These are phyloP conservation scores for Patella caerulea DNA, from an alignment of 2,888 invertebrate species.

Conservation along the genomic window DNA sequence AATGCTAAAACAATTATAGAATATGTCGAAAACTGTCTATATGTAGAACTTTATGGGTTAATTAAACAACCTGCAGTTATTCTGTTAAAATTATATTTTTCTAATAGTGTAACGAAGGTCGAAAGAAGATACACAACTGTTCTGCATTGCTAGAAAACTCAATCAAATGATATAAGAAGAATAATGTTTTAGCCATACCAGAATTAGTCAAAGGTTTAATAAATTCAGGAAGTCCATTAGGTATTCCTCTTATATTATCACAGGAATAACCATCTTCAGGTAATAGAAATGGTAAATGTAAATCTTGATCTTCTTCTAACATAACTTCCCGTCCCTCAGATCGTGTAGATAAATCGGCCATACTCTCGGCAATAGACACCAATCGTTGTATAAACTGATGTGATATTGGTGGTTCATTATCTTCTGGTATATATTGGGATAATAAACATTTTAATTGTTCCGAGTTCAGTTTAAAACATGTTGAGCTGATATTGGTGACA, in stretches of 20 bases:
- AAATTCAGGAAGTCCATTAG: constrained; percentile 75
- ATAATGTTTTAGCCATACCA: constrained; percentile 26
- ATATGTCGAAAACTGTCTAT: too few species aligned
- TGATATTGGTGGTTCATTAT: constrained; percentile 77
- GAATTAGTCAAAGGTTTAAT: constrained; percentile 57
- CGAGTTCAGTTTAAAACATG: constrained; percentile 97
- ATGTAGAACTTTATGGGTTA: too few species aligned
- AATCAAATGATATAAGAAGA: too few species aligned
- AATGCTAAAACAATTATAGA: too few species aligned
- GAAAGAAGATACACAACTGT: too few species aligned
- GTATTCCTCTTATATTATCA: constrained; percentile 94
- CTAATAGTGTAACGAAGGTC: too few species aligned
- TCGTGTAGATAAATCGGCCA: constrained; percentile 86
- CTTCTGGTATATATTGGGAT: constrained; percentile 81
- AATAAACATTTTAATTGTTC: constrained; percentile 90
- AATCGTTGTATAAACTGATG: constrained; percentile 75
- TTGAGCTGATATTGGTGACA: constrained; percentile 87
- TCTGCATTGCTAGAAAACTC: too few species aligned
- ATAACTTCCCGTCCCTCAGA: constrained; percentile 84
- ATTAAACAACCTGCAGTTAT: too few species aligned
- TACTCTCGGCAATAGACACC: constrained; percentile 71
- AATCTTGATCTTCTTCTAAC: constrained; percentile 87
- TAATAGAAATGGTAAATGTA: constrained; percentile 90
- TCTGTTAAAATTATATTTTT: too few species aligned
- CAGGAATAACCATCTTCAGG: constrained; percentile 99